These are phyloP conservation scores for Tinamus major DNA, from an alignment of 2,797 vertebrate genomes.

Conservation along the genomic window DNA sequence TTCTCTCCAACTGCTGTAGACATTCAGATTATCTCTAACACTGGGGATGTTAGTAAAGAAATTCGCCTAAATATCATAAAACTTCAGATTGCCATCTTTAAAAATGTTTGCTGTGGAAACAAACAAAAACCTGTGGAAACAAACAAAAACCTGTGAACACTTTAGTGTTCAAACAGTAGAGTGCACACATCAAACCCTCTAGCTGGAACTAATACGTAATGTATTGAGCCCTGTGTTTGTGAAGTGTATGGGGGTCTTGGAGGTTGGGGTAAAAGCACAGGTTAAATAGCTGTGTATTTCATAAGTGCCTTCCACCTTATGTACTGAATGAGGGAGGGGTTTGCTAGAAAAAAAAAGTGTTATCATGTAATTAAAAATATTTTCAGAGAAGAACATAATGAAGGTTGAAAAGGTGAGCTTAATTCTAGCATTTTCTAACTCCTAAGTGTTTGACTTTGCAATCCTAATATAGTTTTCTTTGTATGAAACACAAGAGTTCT, in stretches of 20 bases:
- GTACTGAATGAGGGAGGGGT: not conserved
- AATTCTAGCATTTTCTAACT: not conserved
- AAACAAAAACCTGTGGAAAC: not conserved
- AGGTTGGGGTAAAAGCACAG: not conserved
- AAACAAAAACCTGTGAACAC: not conserved
- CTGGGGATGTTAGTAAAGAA: not conserved
- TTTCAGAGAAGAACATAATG: not conserved
- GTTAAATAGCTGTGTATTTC: not conserved
- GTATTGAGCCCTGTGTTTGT: not conserved
- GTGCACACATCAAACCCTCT: not conserved
- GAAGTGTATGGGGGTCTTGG: not conserved
- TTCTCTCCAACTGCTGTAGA: not conserved
- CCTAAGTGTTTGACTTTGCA: not conserved
- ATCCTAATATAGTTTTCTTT: not conserved
- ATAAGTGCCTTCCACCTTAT: not conserved
- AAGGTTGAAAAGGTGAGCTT: constrained; percentile 1
- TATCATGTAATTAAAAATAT: not conserved
- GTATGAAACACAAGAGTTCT: constrained; percentile 29
- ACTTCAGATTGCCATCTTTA: not conserved
- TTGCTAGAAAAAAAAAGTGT: not conserved
- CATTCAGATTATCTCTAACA: not conserved
- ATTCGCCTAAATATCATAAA: not conserved
- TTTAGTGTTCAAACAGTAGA: not conserved
- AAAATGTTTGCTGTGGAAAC: not conserved
- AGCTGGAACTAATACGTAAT: not conserved